Percentiles rank a stretch among this genome's conserved stretches.
phyloP scores from a whole-genome alignment of 2,113 vertebrate species.

The Vanacampus margaritifer region DNA sequence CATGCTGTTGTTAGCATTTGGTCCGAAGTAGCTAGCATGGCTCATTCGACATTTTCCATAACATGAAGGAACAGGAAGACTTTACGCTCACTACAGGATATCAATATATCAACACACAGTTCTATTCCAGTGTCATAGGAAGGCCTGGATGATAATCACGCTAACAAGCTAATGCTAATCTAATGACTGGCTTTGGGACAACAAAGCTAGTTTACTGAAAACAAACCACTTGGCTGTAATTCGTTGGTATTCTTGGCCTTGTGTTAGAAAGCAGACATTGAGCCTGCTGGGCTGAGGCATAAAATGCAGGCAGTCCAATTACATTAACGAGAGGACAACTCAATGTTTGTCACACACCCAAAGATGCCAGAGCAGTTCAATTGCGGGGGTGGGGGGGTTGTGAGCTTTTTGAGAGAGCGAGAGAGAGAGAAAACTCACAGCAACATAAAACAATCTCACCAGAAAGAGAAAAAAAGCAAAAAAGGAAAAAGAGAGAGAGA shows the following conservation, averaged over 20 bases:
- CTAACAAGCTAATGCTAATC: not conserved
- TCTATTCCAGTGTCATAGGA: not conserved
- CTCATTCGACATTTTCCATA: too few species aligned
- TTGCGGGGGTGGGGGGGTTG: not conserved
- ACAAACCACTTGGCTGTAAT: not conserved
- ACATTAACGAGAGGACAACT: not conserved
- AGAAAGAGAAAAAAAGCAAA: too few species aligned
- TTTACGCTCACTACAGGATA: not conserved
- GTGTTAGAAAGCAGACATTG: not conserved
- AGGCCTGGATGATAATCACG: not conserved
- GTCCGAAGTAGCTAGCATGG: not conserved
- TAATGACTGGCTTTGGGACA: not conserved
- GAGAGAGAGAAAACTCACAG: not conserved
- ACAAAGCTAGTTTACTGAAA: not conserved
- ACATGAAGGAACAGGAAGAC: not conserved
- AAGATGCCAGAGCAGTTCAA: not conserved
- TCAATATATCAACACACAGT: not conserved
- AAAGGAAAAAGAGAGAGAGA: too few species aligned
- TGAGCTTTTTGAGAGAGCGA: not conserved
- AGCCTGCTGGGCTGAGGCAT: not conserved
- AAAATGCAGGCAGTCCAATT: not conserved
- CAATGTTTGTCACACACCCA: not conserved
- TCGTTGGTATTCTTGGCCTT: not conserved
- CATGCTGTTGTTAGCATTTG: not conserved
- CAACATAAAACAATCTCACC: not conserved